Percentiles rank a stretch among this genome's conserved stretches.
phyloP scores from a whole-genome alignment of 2,113 vertebrate genomes.

The Ctenodactylus gundi region DNA sequence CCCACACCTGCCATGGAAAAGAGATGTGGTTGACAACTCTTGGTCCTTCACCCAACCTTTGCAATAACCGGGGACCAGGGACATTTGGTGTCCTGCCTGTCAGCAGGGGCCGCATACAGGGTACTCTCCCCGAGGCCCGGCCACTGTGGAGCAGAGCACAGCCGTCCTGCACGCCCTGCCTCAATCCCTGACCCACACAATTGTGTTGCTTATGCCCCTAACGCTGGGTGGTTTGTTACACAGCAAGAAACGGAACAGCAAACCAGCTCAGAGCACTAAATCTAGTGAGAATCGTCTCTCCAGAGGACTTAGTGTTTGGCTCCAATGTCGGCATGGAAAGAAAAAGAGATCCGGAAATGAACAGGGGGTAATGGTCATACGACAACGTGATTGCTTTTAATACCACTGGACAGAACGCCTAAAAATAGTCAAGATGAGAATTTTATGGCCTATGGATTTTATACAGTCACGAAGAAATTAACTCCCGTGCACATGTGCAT shows the following conservation, averaged over 20 bases:
- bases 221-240: background rate
- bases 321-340: background rate
- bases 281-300: background rate
- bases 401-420: too few relatives aligned
- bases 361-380: background rate
- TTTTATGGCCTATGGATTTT: background rate
- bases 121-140: background rate
- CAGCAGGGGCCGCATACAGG: background rate
- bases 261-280: background rate
- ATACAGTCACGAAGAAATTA: background rate
- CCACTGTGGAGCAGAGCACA: background rate
- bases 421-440: background rate
- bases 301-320: background rate
- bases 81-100: background rate
- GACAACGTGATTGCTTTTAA: background rate
- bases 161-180: background rate
- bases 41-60: background rate
- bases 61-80: background rate
- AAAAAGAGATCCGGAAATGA: background rate
- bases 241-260: background rate
- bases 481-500: fast-evolving
- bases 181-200: background rate
- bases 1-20: background rate
- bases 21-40: background rate
- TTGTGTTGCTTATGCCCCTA: background rate